These are phyloP conservation scores for Anomalospiza imberbis DNA, from an alignment of 2,797 vertebrate genomes.

Conservation along the genomic window DNA sequence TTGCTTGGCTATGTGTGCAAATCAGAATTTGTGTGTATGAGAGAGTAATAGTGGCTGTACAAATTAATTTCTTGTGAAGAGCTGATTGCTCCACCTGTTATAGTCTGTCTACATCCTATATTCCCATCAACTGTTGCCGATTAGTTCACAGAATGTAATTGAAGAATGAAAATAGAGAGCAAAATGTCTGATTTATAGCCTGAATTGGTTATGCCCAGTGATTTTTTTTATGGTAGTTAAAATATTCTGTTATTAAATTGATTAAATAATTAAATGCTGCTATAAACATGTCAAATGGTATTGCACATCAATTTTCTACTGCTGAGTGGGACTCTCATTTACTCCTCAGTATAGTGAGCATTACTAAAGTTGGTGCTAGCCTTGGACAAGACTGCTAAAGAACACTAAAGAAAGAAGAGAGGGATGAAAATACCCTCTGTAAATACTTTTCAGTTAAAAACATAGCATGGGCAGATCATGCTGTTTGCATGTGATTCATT, in stretches of 20 bases:
- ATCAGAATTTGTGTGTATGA: conserved; percentile 19
- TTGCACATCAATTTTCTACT: conserved; percentile 68
- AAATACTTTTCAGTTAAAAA: background rate
- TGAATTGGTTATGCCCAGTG: conserved; percentile 61
- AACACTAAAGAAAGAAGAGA: background rate
- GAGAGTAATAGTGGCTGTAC: conserved; percentile 8
- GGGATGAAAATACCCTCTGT: background rate
- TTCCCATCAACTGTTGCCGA: conserved; percentile 63
- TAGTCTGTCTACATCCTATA: conserved; percentile 60
- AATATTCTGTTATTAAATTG: conserved; percentile 72
- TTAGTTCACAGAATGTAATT: conserved; percentile 68
- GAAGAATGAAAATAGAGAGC: conserved; percentile 63
- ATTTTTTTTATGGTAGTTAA: conserved; percentile 67
- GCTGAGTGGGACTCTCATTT: conserved; percentile 14
- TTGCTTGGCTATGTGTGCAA: conserved; percentile 54
- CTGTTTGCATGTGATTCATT: background rate
- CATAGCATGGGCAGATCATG: background rate
- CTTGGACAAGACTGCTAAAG: background rate
- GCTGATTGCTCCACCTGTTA: conserved; percentile 66
- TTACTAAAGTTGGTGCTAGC: background rate
- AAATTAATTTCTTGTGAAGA: conserved; percentile 73
- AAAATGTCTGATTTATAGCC: conserved; percentile 66
- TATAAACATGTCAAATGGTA: conserved; percentile 67
- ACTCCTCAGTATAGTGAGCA: background rate
- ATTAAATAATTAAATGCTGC: conserved; percentile 74